Conservation (phyloP, 2,888 invertebrate genomes). For the Nipponacmea schrenckii region DNA sequence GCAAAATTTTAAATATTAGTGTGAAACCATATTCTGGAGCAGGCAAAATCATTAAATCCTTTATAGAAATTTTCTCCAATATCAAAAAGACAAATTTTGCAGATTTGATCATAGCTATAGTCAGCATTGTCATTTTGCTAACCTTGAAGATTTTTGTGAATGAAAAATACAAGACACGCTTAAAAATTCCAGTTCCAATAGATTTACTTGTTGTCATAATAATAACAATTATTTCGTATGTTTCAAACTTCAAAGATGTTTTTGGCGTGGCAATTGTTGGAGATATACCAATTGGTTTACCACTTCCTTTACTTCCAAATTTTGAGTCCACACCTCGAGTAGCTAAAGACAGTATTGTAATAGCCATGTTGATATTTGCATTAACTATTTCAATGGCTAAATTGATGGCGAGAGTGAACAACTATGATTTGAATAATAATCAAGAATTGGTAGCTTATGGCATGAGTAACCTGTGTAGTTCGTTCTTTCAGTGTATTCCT, state of each 20-base stretch:
- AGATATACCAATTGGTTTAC: conserved; percentile 51
- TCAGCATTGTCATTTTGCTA: conserved; percentile 75
- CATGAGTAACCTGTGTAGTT: conserved; percentile 54
- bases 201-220: conserved; percentile 57
- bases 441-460: conserved; percentile 67
- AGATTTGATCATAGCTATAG: conserved; percentile 76
- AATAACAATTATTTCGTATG: conserved; percentile 49
- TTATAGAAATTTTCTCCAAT: conserved; percentile 72
- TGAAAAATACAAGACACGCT: conserved; percentile 43
- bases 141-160: conserved; percentile 65
- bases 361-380: conserved; percentile 48
- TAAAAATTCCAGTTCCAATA: conserved; percentile 59
- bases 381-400: conserved; percentile 60
- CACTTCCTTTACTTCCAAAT: conserved; percentile 43
- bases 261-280: conserved; percentile 44
- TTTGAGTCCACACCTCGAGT: conserved; percentile 25
- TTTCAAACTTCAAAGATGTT: conserved; percentile 35
- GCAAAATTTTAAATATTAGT: conserved; percentile 40
- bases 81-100: conserved; percentile 74
- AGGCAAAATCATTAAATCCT: conserved; percentile 69
- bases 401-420: conserved; percentile 58
- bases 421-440: conserved; percentile 61
- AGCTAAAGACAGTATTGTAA: conserved; percentile 41
- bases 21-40: conserved; percentile 37
- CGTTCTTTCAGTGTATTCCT: conserved; percentile 67